Evolutionary conservation across 2,113 vertebrate species (phyloP).

Genomic region (Charadrius vociferus): DNA sequence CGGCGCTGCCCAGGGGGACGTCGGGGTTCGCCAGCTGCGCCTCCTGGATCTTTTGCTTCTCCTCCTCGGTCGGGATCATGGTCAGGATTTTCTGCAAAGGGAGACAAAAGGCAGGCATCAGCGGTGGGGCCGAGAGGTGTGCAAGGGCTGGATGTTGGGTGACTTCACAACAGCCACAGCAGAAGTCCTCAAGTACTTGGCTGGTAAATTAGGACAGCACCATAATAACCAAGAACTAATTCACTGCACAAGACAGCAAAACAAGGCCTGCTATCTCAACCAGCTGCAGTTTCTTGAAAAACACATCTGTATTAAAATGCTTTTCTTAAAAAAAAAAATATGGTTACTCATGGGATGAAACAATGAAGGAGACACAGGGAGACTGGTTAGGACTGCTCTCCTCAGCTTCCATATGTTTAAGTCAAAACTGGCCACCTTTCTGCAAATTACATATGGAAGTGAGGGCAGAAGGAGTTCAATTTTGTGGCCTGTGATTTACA

Average conservation of each 20-base stretch:
- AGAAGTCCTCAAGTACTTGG: not conserved
- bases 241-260: not conserved
- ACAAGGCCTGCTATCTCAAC: not conserved
- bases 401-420: not conserved
- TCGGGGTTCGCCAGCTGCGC: constrained; percentile 93
- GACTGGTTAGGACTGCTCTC: not conserved
- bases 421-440: not conserved
- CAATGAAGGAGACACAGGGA: not conserved
- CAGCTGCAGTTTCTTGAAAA: not conserved
- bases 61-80: constrained; percentile 96
- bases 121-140: fast-evolving
- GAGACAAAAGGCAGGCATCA: not conserved
- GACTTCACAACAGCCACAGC: not conserved
- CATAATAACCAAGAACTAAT: not conserved
- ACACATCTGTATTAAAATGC: not conserved
- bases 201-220: not conserved
- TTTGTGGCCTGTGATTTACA: not conserved
- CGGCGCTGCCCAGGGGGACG: constrained; percentile 89
- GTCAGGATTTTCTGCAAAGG: constrained; percentile 92
- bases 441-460: fast-evolving
- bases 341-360: not conserved
- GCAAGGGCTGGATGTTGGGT: not conserved
- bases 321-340: not conserved
- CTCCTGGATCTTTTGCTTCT: constrained; percentile 97
- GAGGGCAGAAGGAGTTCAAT: not conserved